Percentiles rank a stretch among this genome's conserved stretches.
Evolutionary conservation across 1,140 invertebrate species (phyloP).

Genomic region (Pogonomyrmex californicus): DNA sequence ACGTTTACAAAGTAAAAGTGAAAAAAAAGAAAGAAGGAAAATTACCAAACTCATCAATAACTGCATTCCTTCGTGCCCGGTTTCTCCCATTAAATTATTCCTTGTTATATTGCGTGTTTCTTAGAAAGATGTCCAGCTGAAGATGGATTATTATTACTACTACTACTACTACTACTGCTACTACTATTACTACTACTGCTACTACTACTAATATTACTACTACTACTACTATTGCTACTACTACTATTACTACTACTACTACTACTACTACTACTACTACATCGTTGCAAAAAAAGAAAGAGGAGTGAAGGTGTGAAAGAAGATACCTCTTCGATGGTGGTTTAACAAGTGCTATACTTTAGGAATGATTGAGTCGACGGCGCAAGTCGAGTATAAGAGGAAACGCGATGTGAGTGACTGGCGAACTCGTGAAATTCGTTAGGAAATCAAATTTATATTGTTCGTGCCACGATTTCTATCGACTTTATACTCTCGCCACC

Average conservation of each 20-base stretch:
- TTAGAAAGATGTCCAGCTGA: constrained; percentile 78
- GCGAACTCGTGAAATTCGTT: constrained; percentile 71
- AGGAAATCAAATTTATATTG: constrained; percentile 77
- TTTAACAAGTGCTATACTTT: constrained; percentile 51
- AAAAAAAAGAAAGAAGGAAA: constrained; percentile 45
- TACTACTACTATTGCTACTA: too few relatives aligned
- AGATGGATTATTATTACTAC: constrained; percentile 43
- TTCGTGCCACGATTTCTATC: constrained; percentile 67
- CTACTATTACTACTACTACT: constrained; percentile 20
- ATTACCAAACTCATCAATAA: constrained; percentile 67
- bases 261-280: constrained; percentile 33
- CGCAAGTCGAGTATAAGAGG: constrained; percentile 8
- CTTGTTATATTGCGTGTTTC: constrained; percentile 76
- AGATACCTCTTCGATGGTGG: constrained; percentile 29
- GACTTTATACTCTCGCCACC: constrained; percentile 3
- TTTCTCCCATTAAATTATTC: constrained; percentile 74
- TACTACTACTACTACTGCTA: not conserved
- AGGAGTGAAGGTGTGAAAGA: constrained; percentile 27
- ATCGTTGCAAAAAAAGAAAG: not conserved
- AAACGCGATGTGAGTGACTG: constrained; percentile 67
- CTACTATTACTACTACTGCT: too few relatives aligned
- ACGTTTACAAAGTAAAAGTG: not conserved
- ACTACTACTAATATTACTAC: too few relatives aligned
- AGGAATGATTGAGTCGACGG: constrained; percentile 25
- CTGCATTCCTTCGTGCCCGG: constrained; percentile 53